Base-by-base conservation (phyloP, 1,140 invertebrate species). In the Zaprionus capensis region DNA sequence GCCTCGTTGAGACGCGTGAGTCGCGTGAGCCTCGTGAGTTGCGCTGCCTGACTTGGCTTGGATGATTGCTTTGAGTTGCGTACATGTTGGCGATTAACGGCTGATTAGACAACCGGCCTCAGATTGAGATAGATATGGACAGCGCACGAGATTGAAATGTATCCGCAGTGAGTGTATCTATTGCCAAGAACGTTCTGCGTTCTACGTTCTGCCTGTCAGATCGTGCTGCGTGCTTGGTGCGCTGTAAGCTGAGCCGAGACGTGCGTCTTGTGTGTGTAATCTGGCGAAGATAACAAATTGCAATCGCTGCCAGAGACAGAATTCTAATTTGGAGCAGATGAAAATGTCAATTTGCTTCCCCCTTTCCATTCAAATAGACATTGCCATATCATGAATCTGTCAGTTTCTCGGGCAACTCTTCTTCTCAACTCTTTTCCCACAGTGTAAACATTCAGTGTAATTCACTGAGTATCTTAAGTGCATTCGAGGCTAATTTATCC, bases 61-160 rank as follows among this genome's bases (percentile, higher is more conserved):
- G 61, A 31, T 78, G 81, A 84, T 79, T 51, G 46, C 71, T 87
- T 87, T 80, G 80, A 86, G 26, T 41, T 74, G 61, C 59, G 78
- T 78, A 76, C 82, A 86, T 76, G 83, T 58, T 41, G 31, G 51
- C 83, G 83, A 86, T 86, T 88, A 81, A 76, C 76, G 78, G 68
- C 83, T 87, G 83, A 87, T 87, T 88, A 88, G 81, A 82, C 67
- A 78, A 63, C 67, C 56, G 64, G 31, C 68, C 70, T 31, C 31
- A 71, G 72, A 75, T 75, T 58, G 53, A 67, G 64, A 69, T 68
- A 69, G 66, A 69, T 69, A 56, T 56, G 57, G 57, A 44, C 46
- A 53, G 56, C 14, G 24, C 56, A 62, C 55, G 20, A 75, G 73
- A 76, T 76, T 76, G 69, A 76, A 76, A 76, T 76, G 69, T 66